Evolutionary conservation across 2,888 invertebrate species (phyloP).

Genomic region (Tetrapedia diversipes): DNA sequence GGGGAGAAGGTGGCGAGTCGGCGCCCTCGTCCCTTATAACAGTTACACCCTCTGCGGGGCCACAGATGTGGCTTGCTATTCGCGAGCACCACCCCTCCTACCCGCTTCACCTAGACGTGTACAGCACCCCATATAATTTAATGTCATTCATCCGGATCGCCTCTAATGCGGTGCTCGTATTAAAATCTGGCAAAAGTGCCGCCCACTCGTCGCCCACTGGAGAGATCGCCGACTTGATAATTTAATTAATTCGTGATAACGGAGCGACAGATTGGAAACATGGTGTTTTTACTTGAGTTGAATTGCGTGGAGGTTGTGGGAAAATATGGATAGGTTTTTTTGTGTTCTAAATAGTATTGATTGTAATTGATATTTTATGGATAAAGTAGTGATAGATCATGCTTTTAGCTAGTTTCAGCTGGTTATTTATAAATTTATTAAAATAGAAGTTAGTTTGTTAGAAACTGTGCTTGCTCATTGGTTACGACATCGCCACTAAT

Average conservation of each 20-base stretch:
- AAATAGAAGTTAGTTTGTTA: too few species aligned
- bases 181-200: slow-evolving; percentile 78
- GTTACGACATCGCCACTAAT: too few species aligned
- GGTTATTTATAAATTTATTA: too few species aligned
- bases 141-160: slow-evolving; percentile 79
- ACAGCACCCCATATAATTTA: slow-evolving; percentile 76
- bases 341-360: too few species aligned
- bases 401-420: too few species aligned
- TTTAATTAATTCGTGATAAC: slow-evolving; percentile 53
- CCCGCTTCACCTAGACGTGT: slow-evolving; percentile 56
- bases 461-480: too few species aligned
- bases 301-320: too few species aligned
- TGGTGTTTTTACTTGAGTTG: too few species aligned
- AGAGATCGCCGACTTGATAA: slow-evolving; percentile 37
- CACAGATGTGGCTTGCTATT: slow-evolving; percentile 82
- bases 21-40: slow-evolving; percentile 77
- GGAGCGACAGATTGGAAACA: background rate
- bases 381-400: too few species aligned
- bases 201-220: slow-evolving; percentile 42
- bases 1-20: slow-evolving; percentile 47
- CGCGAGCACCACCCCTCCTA: slow-evolving; percentile 63
- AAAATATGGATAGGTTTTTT: too few species aligned
- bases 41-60: slow-evolving; percentile 81
- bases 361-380: too few species aligned
- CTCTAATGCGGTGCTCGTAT: slow-evolving; percentile 74